These are phyloP conservation scores for Pseudonaja textilis DNA, from an alignment of 2,113 vertebrate species.

Conservation along the genomic window DNA sequence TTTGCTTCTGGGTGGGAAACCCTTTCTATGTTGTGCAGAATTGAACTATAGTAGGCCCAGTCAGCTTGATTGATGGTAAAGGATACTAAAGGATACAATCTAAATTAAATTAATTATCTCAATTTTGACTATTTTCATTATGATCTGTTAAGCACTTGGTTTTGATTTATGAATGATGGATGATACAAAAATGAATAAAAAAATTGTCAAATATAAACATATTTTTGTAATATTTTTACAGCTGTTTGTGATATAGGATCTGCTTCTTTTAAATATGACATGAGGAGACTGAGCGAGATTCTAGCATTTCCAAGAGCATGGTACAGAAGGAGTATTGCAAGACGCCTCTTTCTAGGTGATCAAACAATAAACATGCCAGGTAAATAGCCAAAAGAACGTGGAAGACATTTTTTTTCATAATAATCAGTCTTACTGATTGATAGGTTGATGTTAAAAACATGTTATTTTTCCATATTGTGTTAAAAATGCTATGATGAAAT, in stretches of 20 bases:
- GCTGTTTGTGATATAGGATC: slow-evolving; percentile 98
- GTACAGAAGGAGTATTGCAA: slow-evolving; percentile 96
- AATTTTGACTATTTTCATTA: background rate
- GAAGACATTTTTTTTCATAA: background rate
- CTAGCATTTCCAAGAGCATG: slow-evolving; percentile 95
- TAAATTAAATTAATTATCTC: background rate
- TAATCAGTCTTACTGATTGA: background rate
- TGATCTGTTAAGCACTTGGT: background rate
- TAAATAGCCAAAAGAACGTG: slow-evolving; percentile 49
- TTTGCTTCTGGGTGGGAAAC: background rate
- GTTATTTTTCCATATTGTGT: background rate
- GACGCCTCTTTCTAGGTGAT: slow-evolving; percentile 94
- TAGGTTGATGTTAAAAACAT: background rate
- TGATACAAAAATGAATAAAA: background rate
- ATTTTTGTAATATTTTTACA: slow-evolving; percentile 56
- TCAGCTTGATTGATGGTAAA: background rate
- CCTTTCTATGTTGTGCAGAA: background rate
- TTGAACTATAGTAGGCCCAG: background rate
- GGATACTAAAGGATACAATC: too few relatives aligned
- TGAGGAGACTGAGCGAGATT: slow-evolving; percentile 97
- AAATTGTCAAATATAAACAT: background rate
- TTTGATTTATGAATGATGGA: background rate
- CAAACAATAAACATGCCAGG: slow-evolving; percentile 96
- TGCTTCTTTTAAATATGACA: slow-evolving; percentile 97
- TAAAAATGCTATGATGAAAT: background rate